These are phyloP conservation scores for Stegodyphus mimosarum DNA, from an alignment of 1,140 invertebrate genomes.

Conservation along the genomic window DNA sequence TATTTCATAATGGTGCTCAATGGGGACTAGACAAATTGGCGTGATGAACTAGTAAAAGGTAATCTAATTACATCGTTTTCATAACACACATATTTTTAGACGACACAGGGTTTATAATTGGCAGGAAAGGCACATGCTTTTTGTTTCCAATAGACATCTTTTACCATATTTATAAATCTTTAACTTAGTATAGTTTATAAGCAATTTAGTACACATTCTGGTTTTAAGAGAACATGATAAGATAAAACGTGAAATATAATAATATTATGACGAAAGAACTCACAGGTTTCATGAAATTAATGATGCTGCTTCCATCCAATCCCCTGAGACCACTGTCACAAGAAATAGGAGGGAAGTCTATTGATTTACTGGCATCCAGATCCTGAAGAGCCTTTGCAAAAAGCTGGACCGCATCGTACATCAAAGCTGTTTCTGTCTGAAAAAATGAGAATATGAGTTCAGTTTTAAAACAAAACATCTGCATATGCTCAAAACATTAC, in stretches of 20 bases:
- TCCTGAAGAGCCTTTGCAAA: slow-evolving; percentile 92
- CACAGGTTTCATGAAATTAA: slow-evolving; percentile 98
- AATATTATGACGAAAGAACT: slow-evolving; percentile 68
- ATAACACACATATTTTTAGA: background rate
- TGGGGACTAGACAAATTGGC: background rate
- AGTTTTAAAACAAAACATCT: too few relatives aligned
- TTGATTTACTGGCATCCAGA: slow-evolving; percentile 82
- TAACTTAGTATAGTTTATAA: too few relatives aligned
- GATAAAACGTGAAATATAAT: background rate
- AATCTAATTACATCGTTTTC: background rate
- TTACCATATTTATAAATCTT: too few relatives aligned
- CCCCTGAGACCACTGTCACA: slow-evolving; percentile 73
- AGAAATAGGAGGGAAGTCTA: slow-evolving; percentile 61
- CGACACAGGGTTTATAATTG: background rate
- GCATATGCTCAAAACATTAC: too few relatives aligned
- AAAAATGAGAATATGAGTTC: background rate
- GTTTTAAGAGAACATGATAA: background rate
- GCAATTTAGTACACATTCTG: too few relatives aligned
- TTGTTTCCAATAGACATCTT: background rate
- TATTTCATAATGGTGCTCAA: background rate
- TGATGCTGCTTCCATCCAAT: slow-evolving; percentile 90
- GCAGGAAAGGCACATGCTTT: background rate
- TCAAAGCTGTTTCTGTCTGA: slow-evolving; percentile 85
- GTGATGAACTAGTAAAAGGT: background rate
- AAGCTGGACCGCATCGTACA: slow-evolving; percentile 94